Conservation (phyloP, 2,888 invertebrate species). For the Nymphalis c-album region DNA sequence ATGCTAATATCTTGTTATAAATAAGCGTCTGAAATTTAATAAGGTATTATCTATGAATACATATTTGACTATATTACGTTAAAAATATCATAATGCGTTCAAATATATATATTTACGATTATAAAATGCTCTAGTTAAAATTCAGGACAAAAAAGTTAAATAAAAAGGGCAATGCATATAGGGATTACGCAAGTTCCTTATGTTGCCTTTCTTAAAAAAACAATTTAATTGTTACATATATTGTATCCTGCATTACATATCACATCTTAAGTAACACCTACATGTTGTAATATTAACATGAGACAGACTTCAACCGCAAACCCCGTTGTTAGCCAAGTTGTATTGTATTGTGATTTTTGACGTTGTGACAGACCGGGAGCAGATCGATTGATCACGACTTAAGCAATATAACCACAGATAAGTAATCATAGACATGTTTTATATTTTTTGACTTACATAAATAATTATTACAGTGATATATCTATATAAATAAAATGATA, state of each 20-base stretch:
- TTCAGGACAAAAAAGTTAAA: no score
- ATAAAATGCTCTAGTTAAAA: no score
- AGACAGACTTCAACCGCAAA: constrained; percentile 20
- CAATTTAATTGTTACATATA: not conserved
- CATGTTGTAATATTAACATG: constrained; percentile 18
- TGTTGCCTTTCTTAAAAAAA: not conserved
- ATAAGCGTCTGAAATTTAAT: no score
- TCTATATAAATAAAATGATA: no score
- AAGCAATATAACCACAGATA: constrained; percentile 26
- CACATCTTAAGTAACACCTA: not conserved
- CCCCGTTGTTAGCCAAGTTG: constrained; percentile 14
- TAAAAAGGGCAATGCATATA: no score
- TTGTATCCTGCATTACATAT: not conserved
- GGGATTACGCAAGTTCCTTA: not conserved
- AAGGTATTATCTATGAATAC: no score
- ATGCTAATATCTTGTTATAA: no score
- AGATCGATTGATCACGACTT: constrained; percentile 34
- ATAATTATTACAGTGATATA: no score
- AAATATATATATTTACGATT: no score
- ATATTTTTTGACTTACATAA: not conserved
- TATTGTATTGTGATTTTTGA: constrained; percentile 17
- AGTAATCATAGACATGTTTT: constrained; percentile 10
- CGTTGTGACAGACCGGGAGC: constrained; percentile 21
- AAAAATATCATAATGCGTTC: no score
- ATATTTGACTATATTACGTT: no score